These are phyloP conservation scores for Drosophila fuyamai DNA, from an alignment of 1,140 invertebrate genomes.

Conservation along the genomic window DNA sequence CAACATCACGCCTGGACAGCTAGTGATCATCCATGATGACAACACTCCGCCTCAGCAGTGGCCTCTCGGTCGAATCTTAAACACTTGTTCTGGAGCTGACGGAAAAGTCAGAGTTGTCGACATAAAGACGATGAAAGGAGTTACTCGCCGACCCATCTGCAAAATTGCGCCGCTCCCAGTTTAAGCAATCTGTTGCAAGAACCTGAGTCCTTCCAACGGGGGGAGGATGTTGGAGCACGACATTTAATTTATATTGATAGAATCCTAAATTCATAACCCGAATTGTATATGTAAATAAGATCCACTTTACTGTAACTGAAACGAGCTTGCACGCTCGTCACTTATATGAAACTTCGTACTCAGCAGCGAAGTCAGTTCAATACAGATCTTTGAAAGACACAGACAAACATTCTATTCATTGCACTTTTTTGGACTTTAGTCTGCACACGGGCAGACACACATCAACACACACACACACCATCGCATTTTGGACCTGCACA, in stretches of 20 bases:
- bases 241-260: neutral
- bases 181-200: neutral
- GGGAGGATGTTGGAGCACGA: conserved; percentile 1
- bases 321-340: too few relatives aligned
- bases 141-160: neutral
- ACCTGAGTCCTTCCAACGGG: neutral
- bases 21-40: neutral
- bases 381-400: too few relatives aligned
- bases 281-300: neutral
- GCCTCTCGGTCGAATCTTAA: neutral
- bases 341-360: too few relatives aligned
- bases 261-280: conserved; percentile 1
- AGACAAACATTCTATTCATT: neutral
- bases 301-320: too few relatives aligned
- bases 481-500: too few relatives aligned
- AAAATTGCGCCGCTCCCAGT: neutral
- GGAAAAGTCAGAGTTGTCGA: conserved; percentile 1
- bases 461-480: neutral
- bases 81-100: neutral
- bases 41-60: conserved; percentile 1
- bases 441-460: too few relatives aligned
- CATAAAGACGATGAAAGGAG: neutral
- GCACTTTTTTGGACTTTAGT: neutral
- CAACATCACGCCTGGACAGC: neutral
- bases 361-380: neutral